Percentiles rank a stretch among this genome's conserved stretches.
Evolutionary conservation across 2,797 vertebrate species (phyloP).

Genomic region (Sebastes steindachneri): DNA sequence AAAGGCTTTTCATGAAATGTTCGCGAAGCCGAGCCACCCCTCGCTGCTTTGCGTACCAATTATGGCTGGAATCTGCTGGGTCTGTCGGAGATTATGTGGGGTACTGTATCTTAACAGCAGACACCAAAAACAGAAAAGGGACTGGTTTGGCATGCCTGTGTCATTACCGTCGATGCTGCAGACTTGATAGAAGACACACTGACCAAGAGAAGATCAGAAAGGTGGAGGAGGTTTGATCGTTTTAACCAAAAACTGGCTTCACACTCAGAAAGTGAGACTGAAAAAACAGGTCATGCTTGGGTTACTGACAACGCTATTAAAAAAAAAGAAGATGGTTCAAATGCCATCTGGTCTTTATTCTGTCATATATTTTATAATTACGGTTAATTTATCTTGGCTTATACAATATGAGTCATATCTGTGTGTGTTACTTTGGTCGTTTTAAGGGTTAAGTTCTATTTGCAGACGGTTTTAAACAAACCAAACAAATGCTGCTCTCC

Average conservation of each 20-base stretch:
- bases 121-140: conserved; percentile 1
- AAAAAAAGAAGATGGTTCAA: conserved; percentile 1
- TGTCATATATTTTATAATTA: neutral
- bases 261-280: neutral
- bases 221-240: conserved; percentile 18
- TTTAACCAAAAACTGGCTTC: conserved; percentile 31
- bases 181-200: conserved; percentile 15
- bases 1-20: conserved; percentile 36
- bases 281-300: conserved; percentile 6
- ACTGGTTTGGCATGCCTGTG: conserved; percentile 1
- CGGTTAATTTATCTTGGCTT: neutral
- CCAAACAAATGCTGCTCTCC: conserved; percentile 32
- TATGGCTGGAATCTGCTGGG: conserved; percentile 36
- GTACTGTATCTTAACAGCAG: conserved; percentile 10
- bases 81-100: conserved; percentile 27
- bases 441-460: conserved; percentile 14
- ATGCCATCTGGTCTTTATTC: conserved; percentile 17
- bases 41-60: conserved; percentile 44
- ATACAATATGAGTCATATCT: neutral
- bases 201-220: conserved; percentile 30
- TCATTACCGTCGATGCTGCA: conserved; percentile 1
- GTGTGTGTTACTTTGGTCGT: neutral
- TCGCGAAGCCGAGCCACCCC: conserved; percentile 7
- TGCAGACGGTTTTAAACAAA: conserved; percentile 24
- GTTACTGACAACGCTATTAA: neutral